Evolutionary conservation across 2,797 vertebrate genomes (phyloP), one percentile per base, ranked within the genome.

Genomic region (Arrhamphus sclerolepis): DNA sequence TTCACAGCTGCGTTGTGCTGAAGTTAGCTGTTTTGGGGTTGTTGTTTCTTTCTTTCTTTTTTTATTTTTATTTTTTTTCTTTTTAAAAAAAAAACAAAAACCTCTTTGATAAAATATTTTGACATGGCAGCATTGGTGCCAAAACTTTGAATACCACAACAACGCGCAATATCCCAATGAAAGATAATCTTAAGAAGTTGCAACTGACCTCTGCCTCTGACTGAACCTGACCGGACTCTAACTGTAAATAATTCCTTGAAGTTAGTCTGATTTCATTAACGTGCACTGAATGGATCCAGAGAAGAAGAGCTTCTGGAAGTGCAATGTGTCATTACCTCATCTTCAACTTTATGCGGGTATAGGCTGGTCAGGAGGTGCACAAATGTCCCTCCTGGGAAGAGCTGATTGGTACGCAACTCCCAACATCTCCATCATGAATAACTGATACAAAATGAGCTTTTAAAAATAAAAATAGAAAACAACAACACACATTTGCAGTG

Each of bases 61-160:
- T 85, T 87, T 84, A 86, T 38, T 77, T 48, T 44, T 44, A 21
- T 38, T 17, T 21, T 85, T 85, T 87, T 83, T 87, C 34, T 78
- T 48, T 42, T 42, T 4, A 28, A 28, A 28, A 28, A 28, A 28
- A 24, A n/a, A n/a, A n/a, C n/a, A n/a, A n/a, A 43, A 83, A 82
- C 61, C 78, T 84, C 76, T 91, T 89, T 85, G 80, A 88, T 87
- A 84, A 87, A 62, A 80, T 53, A 56, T 87, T 88, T 87, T 82
- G 46, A 83, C 80, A 81, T 56, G 86, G 85, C 87, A 86, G 62
- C 77, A 72, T 67, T 82, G 80, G 82, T 91, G 85, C 86, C 87
- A 89, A 84, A 86, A 73, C 73, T 87, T 82, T 89, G 77, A 80
- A 68, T 80, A 79, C 55, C 50, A 49, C 64, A 62, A 41, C 66